Conservation (phyloP, 2,113 vertebrate species). For the Mungos mungo region DNA sequence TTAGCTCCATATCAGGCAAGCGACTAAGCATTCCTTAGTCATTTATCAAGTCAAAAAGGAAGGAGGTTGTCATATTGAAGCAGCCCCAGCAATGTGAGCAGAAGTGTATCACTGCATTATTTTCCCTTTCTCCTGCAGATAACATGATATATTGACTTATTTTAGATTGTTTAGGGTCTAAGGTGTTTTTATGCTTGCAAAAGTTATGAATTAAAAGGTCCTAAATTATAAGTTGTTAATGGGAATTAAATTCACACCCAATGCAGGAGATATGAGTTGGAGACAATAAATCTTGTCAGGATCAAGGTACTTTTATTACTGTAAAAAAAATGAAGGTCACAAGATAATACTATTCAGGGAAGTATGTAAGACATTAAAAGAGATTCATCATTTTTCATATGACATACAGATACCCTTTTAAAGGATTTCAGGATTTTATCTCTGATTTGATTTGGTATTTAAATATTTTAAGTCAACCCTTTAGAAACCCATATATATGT, state of each 20-base stretch:
- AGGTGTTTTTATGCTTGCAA: conserved; percentile 65
- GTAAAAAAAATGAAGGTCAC: conserved; percentile 88
- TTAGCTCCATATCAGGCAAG: conserved; percentile 84
- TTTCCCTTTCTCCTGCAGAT: conserved; percentile 75
- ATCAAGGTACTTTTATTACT: conserved; percentile 75
- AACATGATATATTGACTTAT: conserved; percentile 76
- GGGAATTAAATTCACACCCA: conserved; percentile 85
- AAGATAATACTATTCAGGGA: conserved; percentile 77
- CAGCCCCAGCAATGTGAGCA: conserved; percentile 76
- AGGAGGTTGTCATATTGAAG: conserved; percentile 73
- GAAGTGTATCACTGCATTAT: conserved; percentile 85
- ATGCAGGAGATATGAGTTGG: conserved; percentile 83
- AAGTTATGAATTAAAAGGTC: conserved; percentile 85
- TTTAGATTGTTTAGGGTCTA: conserved; percentile 75
- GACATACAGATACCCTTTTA: conserved; percentile 61
- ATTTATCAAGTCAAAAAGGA: conserved; percentile 87
- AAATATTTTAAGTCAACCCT: conserved; percentile 60
- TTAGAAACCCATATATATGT: not conserved
- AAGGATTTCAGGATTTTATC: conserved; percentile 59
- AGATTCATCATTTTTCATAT: conserved; percentile 67
- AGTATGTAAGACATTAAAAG: conserved; percentile 69
- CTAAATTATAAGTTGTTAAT: conserved; percentile 81
- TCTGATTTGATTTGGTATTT: conserved; percentile 64
- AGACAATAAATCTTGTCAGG: conserved; percentile 88
- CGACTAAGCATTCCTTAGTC: conserved; percentile 81